Conservation (phyloP, 1,140 invertebrate species). For the Stenopsyche tienmushanensis region DNA sequence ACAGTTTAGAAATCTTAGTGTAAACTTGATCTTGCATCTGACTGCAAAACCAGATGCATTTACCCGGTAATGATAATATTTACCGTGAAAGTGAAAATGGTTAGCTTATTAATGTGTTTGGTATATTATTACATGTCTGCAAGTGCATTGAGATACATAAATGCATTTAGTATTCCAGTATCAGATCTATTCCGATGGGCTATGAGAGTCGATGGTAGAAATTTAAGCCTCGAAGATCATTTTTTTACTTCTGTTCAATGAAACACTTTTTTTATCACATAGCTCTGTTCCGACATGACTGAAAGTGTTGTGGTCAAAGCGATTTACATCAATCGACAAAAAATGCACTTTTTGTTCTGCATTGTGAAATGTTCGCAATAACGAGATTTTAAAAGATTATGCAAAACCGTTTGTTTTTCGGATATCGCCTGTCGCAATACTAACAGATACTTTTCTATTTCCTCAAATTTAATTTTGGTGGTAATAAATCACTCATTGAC, state of each 20-base stretch:
- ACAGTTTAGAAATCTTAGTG: background rate
- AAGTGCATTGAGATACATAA: background rate
- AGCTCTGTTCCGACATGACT: background rate
- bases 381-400: background rate
- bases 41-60: background rate
- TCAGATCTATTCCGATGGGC: background rate
- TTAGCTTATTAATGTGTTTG: background rate
- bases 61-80: slow-evolving; percentile 3
- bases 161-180: background rate
- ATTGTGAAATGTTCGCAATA: background rate
- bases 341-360: background rate
- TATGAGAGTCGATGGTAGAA: too few species aligned
- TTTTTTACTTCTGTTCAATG: background rate
- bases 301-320: background rate
- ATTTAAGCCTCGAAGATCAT: too few species aligned
- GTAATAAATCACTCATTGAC: too few species aligned
- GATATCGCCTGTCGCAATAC: too few species aligned
- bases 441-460: too few species aligned
- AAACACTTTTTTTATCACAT: background rate
- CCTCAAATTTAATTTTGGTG: too few species aligned
- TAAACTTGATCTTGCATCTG: slow-evolving; percentile 17
- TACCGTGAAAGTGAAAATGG: slow-evolving; percentile 5
- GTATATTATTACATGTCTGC: background rate
- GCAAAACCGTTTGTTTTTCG: background rate
- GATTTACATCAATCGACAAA: background rate